Evolutionary conservation across 2,113 vertebrate genomes (phyloP).

Genomic region (Callopanchax toddi): DNA sequence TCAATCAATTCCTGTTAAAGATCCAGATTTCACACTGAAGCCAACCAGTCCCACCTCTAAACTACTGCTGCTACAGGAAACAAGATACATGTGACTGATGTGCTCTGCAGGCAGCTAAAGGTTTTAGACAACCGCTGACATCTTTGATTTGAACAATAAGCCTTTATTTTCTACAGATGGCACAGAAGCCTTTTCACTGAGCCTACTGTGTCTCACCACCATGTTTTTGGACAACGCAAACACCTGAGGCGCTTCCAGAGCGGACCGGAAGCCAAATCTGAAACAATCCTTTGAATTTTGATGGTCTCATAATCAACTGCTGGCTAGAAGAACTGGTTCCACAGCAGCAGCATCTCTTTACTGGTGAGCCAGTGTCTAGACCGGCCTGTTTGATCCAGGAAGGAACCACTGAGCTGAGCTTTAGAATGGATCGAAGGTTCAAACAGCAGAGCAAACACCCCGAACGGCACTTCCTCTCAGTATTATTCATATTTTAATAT

Average conservation of each 20-base stretch:
- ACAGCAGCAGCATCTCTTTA: neutral
- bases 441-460: neutral
- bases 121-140: too few species aligned
- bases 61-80: too few species aligned
- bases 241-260: neutral
- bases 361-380: neutral
- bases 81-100: too few species aligned
- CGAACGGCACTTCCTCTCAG: too few species aligned
- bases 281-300: neutral
- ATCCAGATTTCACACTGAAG: too few species aligned
- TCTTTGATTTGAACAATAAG: too few species aligned
- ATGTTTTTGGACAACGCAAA: neutral
- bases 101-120: too few species aligned
- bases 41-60: too few species aligned
- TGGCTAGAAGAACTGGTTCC: neutral
- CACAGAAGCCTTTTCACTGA: neutral
- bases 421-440: neutral
- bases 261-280: neutral
- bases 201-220: too few species aligned
- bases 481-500: too few species aligned
- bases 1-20: too few species aligned
- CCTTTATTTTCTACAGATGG: neutral
- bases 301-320: neutral
- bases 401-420: neutral
- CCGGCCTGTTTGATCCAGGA: neutral